phyloP scores from a whole-genome alignment of 1,140 invertebrate genomes.

The Bombus confusus region DNA sequence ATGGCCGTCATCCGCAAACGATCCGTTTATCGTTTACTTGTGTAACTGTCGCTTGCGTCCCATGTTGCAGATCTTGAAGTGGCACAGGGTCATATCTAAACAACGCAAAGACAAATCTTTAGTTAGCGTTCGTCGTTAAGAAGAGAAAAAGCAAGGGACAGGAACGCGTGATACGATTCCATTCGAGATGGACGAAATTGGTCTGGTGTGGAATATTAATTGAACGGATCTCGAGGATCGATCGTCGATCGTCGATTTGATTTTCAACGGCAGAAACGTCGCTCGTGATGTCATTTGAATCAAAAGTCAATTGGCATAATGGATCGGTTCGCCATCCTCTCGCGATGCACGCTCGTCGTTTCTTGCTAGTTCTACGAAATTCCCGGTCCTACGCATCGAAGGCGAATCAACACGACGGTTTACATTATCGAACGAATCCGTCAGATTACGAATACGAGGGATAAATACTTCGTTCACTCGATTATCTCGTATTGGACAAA shows the following conservation, averaged over 20 bases:
- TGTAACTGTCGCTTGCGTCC: conserved; percentile 82
- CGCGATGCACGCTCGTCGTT: not conserved
- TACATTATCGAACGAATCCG: not conserved
- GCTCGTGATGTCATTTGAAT: conserved; percentile 20
- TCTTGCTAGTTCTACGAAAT: not conserved
- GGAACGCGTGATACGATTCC: not conserved
- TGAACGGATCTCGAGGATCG: conserved; percentile 1
- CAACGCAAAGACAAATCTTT: conserved; percentile 62
- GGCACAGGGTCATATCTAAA: conserved; percentile 85
- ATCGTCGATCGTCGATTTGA: conserved; percentile 3
- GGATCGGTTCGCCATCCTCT: conserved; percentile 14
- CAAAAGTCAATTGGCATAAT: conserved; percentile 57
- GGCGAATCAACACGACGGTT: not conserved
- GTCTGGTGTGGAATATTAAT: conserved; percentile 52
- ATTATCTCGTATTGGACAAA: not conserved
- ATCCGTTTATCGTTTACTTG: conserved; percentile 11
- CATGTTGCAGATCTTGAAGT: conserved; percentile 87
- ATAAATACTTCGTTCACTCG: not conserved
- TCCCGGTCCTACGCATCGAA: too few relatives aligned
- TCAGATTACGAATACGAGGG: not conserved
- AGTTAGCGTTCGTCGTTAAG: not conserved
- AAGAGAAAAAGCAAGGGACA: too few relatives aligned
- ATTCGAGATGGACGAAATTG: not conserved
- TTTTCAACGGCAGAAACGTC: not conserved
- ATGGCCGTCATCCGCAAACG: conserved; percentile 25